Evolutionary conservation across 2,888 invertebrate species (phyloP).

Genomic region (Morinoia aosen): DNA sequence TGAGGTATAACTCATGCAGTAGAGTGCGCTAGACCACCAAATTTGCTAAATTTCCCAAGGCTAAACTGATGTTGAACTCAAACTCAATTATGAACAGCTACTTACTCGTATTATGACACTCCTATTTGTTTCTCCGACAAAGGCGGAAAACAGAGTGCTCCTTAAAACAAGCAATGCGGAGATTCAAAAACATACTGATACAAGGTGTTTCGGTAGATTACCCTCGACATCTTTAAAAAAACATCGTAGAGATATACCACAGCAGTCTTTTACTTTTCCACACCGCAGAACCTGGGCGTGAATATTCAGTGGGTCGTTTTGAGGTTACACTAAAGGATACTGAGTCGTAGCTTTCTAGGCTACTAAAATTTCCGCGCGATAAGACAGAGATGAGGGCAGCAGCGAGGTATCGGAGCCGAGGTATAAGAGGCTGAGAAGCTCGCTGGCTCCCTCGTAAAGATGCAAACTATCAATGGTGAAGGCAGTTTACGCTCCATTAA

Average conservation of each 20-base stretch:
- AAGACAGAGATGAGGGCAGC: neutral
- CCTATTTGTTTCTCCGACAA: too few species aligned
- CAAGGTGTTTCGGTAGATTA: neutral
- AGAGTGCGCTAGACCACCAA: too few species aligned
- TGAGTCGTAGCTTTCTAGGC: neutral
- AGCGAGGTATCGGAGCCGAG: neutral
- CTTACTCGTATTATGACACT: too few species aligned
- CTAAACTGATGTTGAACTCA: too few species aligned
- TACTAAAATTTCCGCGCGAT: neutral
- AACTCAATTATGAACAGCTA: too few species aligned
- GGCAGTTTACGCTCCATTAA: conserved; percentile 52
- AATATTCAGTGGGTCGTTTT: neutral
- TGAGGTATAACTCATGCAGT: too few species aligned
- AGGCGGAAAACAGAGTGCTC: neutral
- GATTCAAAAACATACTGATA: neutral
- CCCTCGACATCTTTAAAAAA: neutral
- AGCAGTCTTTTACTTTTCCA: neutral
- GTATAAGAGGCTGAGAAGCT: neutral
- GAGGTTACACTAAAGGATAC: neutral
- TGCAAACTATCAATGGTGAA: conserved; percentile 49
- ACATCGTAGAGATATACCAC: neutral
- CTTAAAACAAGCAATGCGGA: neutral
- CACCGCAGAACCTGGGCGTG: neutral
- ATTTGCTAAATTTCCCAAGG: too few species aligned
- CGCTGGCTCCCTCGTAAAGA: conserved; percentile 31